Evolutionary conservation across 92 coral and sea anemone species (phyloP), one percentile per base, ranked within the genome.

Genomic region (Galaxea fascicularis): DNA sequence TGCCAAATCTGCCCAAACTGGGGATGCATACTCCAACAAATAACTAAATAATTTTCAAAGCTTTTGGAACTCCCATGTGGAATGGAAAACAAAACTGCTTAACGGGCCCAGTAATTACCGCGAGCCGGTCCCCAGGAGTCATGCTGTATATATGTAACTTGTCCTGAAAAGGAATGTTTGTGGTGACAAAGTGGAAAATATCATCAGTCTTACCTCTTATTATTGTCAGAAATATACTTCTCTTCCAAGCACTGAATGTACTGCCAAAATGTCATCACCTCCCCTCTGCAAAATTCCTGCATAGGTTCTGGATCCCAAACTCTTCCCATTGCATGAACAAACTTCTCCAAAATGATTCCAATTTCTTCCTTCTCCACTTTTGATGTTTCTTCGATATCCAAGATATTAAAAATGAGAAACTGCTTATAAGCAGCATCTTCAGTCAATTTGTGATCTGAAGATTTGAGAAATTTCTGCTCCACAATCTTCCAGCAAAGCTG

Each of bases 401-500:
- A 82, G 35, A 92, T 90, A 76, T 95, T 95, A 87, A 95, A 95
- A 45, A 91, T 81, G 25, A 94, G 90, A 97, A 97, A 95, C 73
- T 94, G 94, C 39, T 94, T 88, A 72, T 82, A 95, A 1, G 94
- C 95, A 52, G 94, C 94, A 51, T 88, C 79, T 82, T 94, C 95
- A 30, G 92, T 68, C 30, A 95, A 45, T 45, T 85, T 30, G 65
- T 95, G 98, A 20, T 91, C 92, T 13, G 83, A 67, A 28, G 49
- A 79, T 49, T 85, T 91, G 15, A 85, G 89, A 49, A 92, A 95
- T 77, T 85, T 94, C 74, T 94, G 98, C 28, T 92, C 92, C 25
- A 95, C 98, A 9, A 95, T 88, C 21, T 86, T 93, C 98, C 98
- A 95, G 30, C 88, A 95, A n/a, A 95, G 83, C 78, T 95, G 84